Evolutionary conservation across 2,113 vertebrate genomes (phyloP), one percentile per base, ranked within the genome.

Genomic region (Rafetus swinhoei): DNA sequence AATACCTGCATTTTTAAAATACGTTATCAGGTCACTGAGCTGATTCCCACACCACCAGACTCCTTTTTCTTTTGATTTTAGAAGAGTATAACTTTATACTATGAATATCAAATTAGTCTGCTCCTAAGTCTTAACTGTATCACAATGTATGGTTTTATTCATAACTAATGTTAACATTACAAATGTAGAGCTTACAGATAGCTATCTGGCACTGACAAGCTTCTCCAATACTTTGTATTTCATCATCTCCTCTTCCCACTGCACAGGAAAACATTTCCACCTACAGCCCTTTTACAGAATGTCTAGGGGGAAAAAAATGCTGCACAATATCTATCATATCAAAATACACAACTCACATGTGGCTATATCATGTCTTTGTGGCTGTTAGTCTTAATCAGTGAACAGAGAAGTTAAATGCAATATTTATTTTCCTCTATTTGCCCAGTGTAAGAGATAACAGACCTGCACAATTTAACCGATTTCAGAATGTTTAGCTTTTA

Each of bases 191-290:
- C 65, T 89, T 87, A 77, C 0, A 52, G 86, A 94, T 69, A 93
- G 72, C 83, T 92, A 93, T 89, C 91, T 91, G 83, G 92, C 93
- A 86, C 65, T 87, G 96, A 95, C 87, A 93, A 96, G 90, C 72
- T 90, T 95, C 90, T 52, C 9, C 77, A 77, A 53, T 59, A 94
- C 69, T 97, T 93, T 18, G 24, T 96, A 92, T 95, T 89, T 65
- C 86, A 93, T 95, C 90, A 93, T 87, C 90, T 97, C 94, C 96
- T 94, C 82, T 95, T 86, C 88, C 52, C 93, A 77, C 91, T 95
- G 92, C 0, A 1, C 50, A 97, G 96, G 95, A 93, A 96, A 98
- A 97, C 93, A 98, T 98, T 98, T 98, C 98, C 97, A 98, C 97
- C 96, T 97, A 97, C 86, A 98, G 97, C 93, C 94, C 86, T 97